A percentile compares a stretch with the other conserved stretches of the same genome.
phyloP scores from a whole-genome alignment of 2,113 vertebrate genomes.

The Sceloporus undulatus region DNA sequence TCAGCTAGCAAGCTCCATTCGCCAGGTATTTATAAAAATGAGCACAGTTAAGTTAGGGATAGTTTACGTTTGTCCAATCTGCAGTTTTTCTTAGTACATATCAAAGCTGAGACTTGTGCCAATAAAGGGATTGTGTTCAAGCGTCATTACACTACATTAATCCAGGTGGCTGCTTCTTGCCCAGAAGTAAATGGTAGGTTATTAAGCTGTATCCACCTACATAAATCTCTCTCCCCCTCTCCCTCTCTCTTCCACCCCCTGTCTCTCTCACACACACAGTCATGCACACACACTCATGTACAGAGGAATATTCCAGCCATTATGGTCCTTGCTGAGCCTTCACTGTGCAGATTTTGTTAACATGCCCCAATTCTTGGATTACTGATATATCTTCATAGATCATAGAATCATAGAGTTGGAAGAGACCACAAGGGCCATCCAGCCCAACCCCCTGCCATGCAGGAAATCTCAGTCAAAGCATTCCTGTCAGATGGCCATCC shows the following conservation, averaged over 20 bases:
- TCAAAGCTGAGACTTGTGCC: conserved; percentile 20
- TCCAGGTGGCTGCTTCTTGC: background rate
- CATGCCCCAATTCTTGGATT: background rate
- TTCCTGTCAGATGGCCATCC: no score
- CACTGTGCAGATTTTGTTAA: background rate
- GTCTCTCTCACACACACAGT: no score
- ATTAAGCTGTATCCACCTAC: background rate
- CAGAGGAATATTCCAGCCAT: no score
- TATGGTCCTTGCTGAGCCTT: background rate
- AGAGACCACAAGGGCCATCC: no score
- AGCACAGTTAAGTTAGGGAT: conserved; percentile 2
- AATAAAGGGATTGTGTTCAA: conserved; percentile 35
- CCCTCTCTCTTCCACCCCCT: background rate
- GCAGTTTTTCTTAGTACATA: conserved; percentile 47
- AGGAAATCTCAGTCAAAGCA: no score
- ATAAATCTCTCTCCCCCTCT: background rate
- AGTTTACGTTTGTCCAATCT: conserved; percentile 27
- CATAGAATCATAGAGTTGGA: no score
- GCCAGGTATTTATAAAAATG: conserved; percentile 81
- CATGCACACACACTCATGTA: no score
- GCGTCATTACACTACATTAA: conserved; percentile 25
- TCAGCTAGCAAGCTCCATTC: conserved; percentile 88
- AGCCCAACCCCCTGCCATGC: no score
- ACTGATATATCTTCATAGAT: background rate
- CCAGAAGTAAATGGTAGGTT: background rate